Evolutionary conservation across 2,113 vertebrate species (phyloP), one percentile per base, ranked within the genome.

Genomic region (Sterna hirundo): DNA sequence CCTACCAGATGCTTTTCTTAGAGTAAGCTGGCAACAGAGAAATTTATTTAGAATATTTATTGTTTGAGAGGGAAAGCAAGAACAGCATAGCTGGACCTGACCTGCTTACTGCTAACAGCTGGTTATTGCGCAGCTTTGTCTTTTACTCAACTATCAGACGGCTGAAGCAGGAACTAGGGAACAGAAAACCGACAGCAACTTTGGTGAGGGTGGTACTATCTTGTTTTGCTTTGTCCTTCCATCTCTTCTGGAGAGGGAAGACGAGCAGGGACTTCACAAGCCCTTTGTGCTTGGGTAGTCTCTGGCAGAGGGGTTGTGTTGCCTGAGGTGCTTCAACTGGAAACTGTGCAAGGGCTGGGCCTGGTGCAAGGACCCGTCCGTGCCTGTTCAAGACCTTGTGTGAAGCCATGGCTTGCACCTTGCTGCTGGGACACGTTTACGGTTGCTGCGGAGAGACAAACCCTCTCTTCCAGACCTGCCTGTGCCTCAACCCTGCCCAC

Each of bases 401-500:
- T 60, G 71, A 83, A 93, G 86, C 86, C 26, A 16, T 32, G 75
- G 78, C 85, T 74, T 82, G 66, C 52, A 51, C n/a, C 69, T 69
- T 40, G 83, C 77, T 89, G 77, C 82, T 86, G 88, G 69, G 60
- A 71, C 69, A 15, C 38, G 77, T 77, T 78, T n/a, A 2, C 64
- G 57, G 62, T 34, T 89, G 32, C 71, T 47, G 13, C 20, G 38
- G 44, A 52, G 66, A 52, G 55, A 34, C 66, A 72, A 0, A 80
- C 16, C 36, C 54, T 88, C 12, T 52, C 71, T 65, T 72, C 40
- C 70, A 90, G 86, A 76, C 62, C 23, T 77, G 47, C 54, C 79
- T 65, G 2, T 57, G 32, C 65, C 47, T 87, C 0, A 0, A 55
- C 79, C 32, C 46, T 78, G 60, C 60, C 62, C 0, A 0, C 82